phyloP scores from a whole-genome alignment of 2,797 vertebrate genomes.

The Antennarius maculatus region DNA sequence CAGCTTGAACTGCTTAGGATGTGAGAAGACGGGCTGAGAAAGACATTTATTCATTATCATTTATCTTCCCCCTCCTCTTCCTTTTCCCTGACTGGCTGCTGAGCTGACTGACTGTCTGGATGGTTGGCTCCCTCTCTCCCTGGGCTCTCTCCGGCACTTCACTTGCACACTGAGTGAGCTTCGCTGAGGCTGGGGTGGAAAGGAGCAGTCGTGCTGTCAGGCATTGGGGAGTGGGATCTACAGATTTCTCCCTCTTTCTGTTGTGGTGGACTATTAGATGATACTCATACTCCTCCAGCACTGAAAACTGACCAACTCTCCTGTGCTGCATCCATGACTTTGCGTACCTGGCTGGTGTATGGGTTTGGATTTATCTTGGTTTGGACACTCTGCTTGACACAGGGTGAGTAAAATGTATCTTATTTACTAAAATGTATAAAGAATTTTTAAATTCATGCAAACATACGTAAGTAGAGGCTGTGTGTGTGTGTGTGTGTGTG shows the following conservation, averaged over 20 bases:
- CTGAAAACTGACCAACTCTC: constrained; percentile 56
- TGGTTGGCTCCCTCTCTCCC: constrained; percentile 67
- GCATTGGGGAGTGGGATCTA: constrained; percentile 62
- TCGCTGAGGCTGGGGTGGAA: constrained; percentile 53
- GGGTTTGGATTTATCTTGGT: constrained; percentile 79
- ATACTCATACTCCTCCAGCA: constrained; percentile 53
- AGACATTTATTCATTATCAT: constrained; percentile 67
- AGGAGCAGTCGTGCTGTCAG: constrained; percentile 42
- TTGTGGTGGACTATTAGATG: constrained; percentile 62
- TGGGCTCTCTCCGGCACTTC: constrained; percentile 60
- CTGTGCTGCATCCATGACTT: constrained; percentile 84
- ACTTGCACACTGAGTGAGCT: constrained; percentile 54
- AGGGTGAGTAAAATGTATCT: constrained; percentile 70
- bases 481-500: not conserved
- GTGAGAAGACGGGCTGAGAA: constrained; percentile 51
- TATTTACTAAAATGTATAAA: not conserved
- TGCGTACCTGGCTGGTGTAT: constrained; percentile 76
- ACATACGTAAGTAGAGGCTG: not conserved
- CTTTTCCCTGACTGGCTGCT: constrained; percentile 70
- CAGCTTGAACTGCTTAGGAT: constrained; percentile 38
- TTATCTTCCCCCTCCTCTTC: constrained; percentile 61
- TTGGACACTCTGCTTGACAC: constrained; percentile 71
- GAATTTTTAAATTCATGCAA: not conserved
- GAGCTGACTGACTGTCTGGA: constrained; percentile 70
- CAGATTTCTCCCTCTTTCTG: constrained; percentile 51